phyloP scores from a whole-genome alignment of 2,797 vertebrate species.

The Ptychadena robeensis region DNA sequence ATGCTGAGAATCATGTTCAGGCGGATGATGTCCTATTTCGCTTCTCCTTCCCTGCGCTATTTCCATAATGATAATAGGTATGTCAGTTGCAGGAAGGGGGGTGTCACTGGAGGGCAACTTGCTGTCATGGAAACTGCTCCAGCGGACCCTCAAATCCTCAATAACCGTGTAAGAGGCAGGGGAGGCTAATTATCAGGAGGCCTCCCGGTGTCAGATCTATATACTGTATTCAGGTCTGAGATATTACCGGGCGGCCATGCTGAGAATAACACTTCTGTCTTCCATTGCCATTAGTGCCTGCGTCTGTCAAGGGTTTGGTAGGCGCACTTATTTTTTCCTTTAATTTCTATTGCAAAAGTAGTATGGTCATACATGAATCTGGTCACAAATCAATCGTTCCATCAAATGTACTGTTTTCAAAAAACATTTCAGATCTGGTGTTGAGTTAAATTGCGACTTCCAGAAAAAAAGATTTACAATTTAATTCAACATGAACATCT shows the following conservation, averaged over 20 bases:
- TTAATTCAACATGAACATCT: too few relatives aligned
- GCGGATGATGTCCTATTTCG: neutral
- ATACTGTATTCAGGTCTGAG: neutral
- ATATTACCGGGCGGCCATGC: neutral
- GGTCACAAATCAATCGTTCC: too few relatives aligned
- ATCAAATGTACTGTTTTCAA: too few relatives aligned
- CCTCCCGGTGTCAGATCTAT: neutral
- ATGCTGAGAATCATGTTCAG: too few relatives aligned
- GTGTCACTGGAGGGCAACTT: neutral
- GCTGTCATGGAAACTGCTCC: conserved; percentile 20
- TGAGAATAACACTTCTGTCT: neutral
- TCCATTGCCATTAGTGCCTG: too few relatives aligned
- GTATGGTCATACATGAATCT: too few relatives aligned
- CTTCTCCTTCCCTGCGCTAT: neutral
- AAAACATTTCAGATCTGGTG: too few relatives aligned
- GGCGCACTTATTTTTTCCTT: neutral
- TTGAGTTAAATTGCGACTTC: too few relatives aligned
- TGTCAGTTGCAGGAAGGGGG: conserved; percentile 10
- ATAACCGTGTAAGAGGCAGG: neutral
- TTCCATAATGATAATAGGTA: neutral
- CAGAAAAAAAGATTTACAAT: too few relatives aligned
- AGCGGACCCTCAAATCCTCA: neutral
- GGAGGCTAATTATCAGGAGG: neutral
- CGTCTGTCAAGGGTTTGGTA: too few relatives aligned
- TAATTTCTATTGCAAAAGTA: too few relatives aligned